Conservation (phyloP, 1,140 invertebrate genomes). For the Tetragonula clypearis region DNA sequence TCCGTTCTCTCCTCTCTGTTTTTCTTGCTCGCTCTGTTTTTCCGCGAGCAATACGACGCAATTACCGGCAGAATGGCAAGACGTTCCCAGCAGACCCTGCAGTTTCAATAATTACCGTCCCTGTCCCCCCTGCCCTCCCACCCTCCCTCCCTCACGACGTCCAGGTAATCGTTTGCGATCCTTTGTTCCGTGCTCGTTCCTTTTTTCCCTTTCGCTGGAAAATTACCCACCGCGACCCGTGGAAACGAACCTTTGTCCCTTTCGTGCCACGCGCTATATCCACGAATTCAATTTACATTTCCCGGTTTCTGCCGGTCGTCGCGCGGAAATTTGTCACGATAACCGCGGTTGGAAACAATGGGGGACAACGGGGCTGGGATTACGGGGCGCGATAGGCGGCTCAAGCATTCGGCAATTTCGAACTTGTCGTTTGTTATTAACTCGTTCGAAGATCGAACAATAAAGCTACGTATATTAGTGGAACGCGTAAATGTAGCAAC, state of each 20-base stretch:
- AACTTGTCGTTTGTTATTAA: background rate
- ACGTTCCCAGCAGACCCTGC: slow-evolving; percentile 46
- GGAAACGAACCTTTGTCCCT: slow-evolving; percentile 7
- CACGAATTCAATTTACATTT: slow-evolving; percentile 27
- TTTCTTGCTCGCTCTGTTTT: slow-evolving; percentile 39
- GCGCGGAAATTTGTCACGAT: background rate
- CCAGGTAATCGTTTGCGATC: slow-evolving; percentile 21
- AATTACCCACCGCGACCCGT: background rate
- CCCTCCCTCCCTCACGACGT: background rate
- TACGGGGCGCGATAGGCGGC: background rate
- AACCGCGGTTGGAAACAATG: background rate
- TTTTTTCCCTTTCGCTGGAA: background rate
- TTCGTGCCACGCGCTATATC: background rate
- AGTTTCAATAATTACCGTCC: slow-evolving; percentile 58
- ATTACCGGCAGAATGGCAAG: slow-evolving; percentile 63
- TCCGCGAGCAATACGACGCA: slow-evolving; percentile 52
- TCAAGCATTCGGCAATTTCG: background rate
- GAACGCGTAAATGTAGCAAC: background rate
- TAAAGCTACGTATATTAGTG: background rate
- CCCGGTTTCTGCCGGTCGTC: background rate
- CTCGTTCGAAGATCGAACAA: background rate
- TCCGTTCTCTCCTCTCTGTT: slow-evolving; percentile 23
- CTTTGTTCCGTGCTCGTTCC: slow-evolving; percentile 39
- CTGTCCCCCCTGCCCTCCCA: slow-evolving; percentile 4
- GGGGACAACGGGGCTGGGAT: background rate